phyloP scores from a whole-genome alignment of 2,888 invertebrate species.

The Hypena proboscidalis region DNA sequence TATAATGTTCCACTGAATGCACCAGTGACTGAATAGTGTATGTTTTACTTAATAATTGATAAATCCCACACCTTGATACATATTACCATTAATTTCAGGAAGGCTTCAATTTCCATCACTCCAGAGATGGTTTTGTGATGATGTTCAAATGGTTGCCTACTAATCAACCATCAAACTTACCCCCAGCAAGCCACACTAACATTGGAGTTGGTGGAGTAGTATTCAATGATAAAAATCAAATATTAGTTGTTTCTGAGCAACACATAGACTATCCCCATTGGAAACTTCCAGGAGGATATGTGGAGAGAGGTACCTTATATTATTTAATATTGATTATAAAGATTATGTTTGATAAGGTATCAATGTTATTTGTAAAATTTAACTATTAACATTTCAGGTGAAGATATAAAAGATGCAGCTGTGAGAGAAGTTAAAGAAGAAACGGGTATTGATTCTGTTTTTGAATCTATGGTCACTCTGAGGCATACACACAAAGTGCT shows the following conservation, averaged over 20 bases:
- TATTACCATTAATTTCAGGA: conserved; percentile 70
- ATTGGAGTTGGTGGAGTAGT: conserved; percentile 95
- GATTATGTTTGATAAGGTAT: not conserved
- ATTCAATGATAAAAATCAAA: conserved; percentile 89
- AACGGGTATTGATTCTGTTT: conserved; percentile 92
- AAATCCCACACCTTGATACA: not conserved
- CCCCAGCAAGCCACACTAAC: conserved; percentile 92
- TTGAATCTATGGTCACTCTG: conserved; percentile 90
- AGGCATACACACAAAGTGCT: conserved; percentile 91
- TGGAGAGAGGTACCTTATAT: conserved; percentile 94
- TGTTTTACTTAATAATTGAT: not conserved
- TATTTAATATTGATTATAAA: not conserved
- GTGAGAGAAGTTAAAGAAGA: conserved; percentile 96
- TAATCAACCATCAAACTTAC: conserved; percentile 87
- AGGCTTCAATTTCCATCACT: conserved; percentile 95
- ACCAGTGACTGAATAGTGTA: not conserved
- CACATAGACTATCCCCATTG: conserved; percentile 87
- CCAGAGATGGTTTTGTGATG: conserved; percentile 91
- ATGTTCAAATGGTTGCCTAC: conserved; percentile 92
- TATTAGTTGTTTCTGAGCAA: conserved; percentile 93
- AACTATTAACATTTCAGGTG: conserved; percentile 89
- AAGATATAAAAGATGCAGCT: conserved; percentile 93
- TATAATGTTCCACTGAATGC: not conserved
- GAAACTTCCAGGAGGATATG: conserved; percentile 97
- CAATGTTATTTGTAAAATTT: too few relatives aligned